Percentiles rank a stretch among this genome's conserved stretches.
phyloP scores from a whole-genome alignment of 2,113 vertebrate genomes.

The Aspiorhynchus laticeps region DNA sequence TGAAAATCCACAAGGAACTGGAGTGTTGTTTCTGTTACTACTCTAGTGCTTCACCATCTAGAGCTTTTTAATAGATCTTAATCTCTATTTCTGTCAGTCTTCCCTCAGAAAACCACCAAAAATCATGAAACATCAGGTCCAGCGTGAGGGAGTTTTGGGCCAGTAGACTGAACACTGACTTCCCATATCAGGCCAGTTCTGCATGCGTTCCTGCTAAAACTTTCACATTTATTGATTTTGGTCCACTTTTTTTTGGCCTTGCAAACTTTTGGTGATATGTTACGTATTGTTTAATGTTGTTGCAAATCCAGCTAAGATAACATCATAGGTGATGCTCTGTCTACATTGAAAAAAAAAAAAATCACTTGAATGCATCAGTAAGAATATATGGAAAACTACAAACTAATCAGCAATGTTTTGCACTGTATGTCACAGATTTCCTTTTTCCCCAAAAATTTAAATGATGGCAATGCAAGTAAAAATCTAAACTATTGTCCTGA shows the following conservation, averaged over 20 bases:
- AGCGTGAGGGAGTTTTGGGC: not conserved
- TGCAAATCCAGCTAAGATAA: not conserved
- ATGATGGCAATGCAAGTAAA: not conserved
- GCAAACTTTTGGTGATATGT: not conserved
- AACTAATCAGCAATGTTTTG: not conserved
- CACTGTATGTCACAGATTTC: not conserved
- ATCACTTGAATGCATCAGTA: not conserved
- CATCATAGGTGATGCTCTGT: not conserved
- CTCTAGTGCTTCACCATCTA: slow-evolving; percentile 7
- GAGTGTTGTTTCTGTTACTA: not conserved
- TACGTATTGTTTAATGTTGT: not conserved
- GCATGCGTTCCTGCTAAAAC: not conserved
- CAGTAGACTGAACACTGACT: not conserved
- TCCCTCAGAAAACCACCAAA: not conserved
- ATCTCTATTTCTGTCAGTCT: slow-evolving; percentile 16
- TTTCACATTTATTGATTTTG: not conserved
- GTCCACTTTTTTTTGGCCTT: not conserved
- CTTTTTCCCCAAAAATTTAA: not conserved
- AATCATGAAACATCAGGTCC: not conserved
- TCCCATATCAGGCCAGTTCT: not conserved
- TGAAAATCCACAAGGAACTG: slow-evolving; percentile 26
- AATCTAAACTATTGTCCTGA: not conserved
- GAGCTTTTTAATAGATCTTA: slow-evolving; percentile 6
- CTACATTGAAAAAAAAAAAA: not conserved
- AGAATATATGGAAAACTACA: not conserved